A percentile compares a stretch with the other conserved stretches of the same genome.
Conservation (phyloP, 1,140 invertebrate species). For the Ceratoteleas bidentatus region DNA sequence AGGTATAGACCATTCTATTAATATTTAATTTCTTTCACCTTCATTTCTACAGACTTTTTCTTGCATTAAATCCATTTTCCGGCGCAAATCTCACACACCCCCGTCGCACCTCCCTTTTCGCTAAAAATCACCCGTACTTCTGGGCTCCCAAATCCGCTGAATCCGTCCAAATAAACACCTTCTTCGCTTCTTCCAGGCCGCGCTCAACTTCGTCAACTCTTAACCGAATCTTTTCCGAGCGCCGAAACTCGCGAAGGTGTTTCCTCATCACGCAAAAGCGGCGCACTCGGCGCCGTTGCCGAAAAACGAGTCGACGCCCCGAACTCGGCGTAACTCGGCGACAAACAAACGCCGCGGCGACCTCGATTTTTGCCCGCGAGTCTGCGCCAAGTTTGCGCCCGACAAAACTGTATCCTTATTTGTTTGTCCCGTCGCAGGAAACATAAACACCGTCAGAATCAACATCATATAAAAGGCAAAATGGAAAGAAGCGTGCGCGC, state of each 20-base stretch:
- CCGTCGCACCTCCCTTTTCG: too few relatives aligned
- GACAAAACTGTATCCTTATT: slow-evolving; percentile 43
- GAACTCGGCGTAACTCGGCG: slow-evolving; percentile 9
- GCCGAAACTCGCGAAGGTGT: background rate
- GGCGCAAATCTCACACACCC: too few relatives aligned
- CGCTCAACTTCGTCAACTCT: too few relatives aligned
- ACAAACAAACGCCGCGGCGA: slow-evolving; percentile 7
- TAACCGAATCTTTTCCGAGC: too few relatives aligned
- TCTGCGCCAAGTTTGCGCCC: background rate
- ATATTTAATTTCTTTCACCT: too few relatives aligned
- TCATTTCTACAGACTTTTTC: too few relatives aligned
- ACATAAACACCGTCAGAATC: slow-evolving; percentile 47
- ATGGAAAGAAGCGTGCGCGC: slow-evolving; percentile 36
- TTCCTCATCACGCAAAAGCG: background rate
- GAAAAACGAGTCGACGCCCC: background rate
- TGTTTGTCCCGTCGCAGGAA: slow-evolving; percentile 39
- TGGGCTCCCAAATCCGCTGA: too few relatives aligned
- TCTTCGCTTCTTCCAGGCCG: too few relatives aligned
- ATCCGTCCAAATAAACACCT: too few relatives aligned
- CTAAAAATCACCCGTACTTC: too few relatives aligned
- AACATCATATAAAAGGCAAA: slow-evolving; percentile 48
- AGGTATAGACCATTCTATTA: too few relatives aligned
- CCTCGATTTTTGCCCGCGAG: slow-evolving; percentile 22
- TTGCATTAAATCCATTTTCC: too few relatives aligned
- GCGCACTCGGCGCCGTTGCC: background rate